Conservation (phyloP, 2,113 vertebrate species). For the Castor canadensis region DNA sequence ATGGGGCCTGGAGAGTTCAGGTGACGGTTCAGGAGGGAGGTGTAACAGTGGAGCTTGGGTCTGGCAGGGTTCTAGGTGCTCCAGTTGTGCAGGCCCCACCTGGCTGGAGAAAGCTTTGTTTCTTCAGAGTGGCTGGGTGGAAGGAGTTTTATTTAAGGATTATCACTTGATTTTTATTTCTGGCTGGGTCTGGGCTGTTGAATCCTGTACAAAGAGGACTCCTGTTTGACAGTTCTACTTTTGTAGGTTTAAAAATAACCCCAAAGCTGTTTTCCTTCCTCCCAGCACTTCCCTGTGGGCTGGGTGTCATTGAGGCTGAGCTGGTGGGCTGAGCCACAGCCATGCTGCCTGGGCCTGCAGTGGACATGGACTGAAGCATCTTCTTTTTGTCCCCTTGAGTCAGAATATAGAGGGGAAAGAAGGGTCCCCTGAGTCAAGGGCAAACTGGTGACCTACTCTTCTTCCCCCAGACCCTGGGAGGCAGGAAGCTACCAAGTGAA, state of each 20-base stretch:
- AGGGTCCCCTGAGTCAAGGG: accelerated
- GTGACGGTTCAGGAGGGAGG: neutral
- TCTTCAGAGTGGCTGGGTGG: neutral
- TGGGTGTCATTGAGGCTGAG: neutral
- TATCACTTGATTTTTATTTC: conserved; percentile 63
- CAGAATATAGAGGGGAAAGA: neutral
- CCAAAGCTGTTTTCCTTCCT: neutral
- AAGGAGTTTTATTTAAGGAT: conserved; percentile 49
- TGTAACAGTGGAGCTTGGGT: neutral
- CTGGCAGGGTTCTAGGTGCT: neutral
- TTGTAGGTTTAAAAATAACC: conserved; percentile 63
- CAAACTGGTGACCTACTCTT: too few species aligned
- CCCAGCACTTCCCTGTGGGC: neutral
- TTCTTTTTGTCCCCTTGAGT: accelerated
- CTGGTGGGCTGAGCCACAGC: neutral
- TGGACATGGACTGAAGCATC: accelerated
- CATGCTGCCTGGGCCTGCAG: accelerated
- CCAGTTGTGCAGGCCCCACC: neutral
- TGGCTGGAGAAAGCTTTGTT: accelerated
- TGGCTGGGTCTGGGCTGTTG: conserved; percentile 12
- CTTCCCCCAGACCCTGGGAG: neutral
- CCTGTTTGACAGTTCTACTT: conserved; percentile 30
- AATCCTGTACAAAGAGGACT: conserved; percentile 42
- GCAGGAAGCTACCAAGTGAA: accelerated
- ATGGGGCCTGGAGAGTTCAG: neutral